phyloP scores from a whole-genome alignment of 2,888 invertebrate genomes.

The Cataglyphis albicans region DNA sequence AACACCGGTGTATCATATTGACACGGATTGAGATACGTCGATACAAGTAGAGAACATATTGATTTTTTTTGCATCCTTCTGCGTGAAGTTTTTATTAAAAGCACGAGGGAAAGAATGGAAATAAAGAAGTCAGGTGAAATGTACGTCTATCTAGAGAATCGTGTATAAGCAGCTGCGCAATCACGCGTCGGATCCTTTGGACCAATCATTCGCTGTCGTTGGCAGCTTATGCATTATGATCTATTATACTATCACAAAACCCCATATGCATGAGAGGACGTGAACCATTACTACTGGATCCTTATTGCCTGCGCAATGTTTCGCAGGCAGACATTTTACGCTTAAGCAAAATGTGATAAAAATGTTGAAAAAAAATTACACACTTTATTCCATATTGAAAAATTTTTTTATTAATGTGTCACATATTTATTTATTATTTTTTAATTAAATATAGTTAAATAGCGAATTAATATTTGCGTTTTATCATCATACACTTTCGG shows the following conservation, averaged over 20 bases:
- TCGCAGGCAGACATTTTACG: neutral
- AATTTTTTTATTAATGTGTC: neutral
- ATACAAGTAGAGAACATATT: constrained; percentile 9
- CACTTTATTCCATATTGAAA: neutral
- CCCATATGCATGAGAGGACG: constrained; percentile 14
- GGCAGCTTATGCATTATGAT: constrained; percentile 28
- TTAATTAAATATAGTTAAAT: neutral
- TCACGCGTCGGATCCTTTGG: constrained; percentile 13
- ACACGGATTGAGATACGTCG: constrained; percentile 25
- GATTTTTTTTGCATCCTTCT: constrained; percentile 19
- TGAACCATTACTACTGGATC: constrained; percentile 30
- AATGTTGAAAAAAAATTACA: neutral
- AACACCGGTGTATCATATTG: constrained; percentile 21
- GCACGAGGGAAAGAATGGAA: neutral
- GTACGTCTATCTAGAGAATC: neutral
- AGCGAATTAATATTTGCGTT: neutral
- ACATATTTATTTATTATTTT: neutral
- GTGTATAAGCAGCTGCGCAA: constrained; percentile 27
- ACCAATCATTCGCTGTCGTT: constrained; percentile 30
- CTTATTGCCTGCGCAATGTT: constrained; percentile 17
- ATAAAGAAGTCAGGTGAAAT: neutral
- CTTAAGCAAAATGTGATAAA: neutral
- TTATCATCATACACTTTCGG: neutral
- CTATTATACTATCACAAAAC: constrained; percentile 17
- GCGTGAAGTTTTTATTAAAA: constrained; percentile 22